phyloP scores from a whole-genome alignment of 1,140 invertebrate species.

The Agrilus planipennis region DNA sequence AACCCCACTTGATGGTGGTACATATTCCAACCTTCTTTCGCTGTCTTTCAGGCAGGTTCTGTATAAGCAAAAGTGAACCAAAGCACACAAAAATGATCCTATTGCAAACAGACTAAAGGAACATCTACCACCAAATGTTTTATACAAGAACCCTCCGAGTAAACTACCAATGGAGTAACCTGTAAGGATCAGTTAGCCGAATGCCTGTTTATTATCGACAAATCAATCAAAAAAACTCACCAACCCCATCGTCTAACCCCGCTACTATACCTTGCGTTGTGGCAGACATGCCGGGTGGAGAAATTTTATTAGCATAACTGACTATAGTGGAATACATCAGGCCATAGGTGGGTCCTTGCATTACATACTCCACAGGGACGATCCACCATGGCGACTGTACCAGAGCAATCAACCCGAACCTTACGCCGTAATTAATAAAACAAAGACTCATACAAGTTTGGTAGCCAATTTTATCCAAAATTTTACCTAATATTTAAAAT shows the following conservation, averaged over 20 bases:
- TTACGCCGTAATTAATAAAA: constrained; percentile 54
- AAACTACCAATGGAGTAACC: constrained; percentile 50
- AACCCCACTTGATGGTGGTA: too few species aligned
- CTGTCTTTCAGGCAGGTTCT: too few species aligned
- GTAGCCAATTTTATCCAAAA: constrained; percentile 56
- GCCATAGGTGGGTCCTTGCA: constrained; percentile 70
- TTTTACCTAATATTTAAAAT: constrained; percentile 57
- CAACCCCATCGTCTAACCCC: constrained; percentile 70
- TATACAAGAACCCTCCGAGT: constrained; percentile 46
- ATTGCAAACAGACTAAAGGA: too few species aligned
- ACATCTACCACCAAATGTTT: constrained; percentile 39
- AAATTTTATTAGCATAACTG: constrained; percentile 58
- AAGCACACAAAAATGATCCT: too few species aligned
- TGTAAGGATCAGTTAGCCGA: constrained; percentile 17
- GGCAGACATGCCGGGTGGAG: constrained; percentile 64
- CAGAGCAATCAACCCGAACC: constrained; percentile 54
- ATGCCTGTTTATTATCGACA: not conserved
- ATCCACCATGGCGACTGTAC: constrained; percentile 63
- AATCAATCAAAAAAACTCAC: constrained; percentile 34
- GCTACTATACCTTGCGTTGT: constrained; percentile 70
- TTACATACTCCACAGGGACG: constrained; percentile 53
- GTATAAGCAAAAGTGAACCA: too few species aligned
- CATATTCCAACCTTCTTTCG: too few species aligned
- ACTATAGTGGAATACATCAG: constrained; percentile 68
- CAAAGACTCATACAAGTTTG: constrained; percentile 57